These are phyloP conservation scores for Cartodere bifasciata DNA, from an alignment of 2,888 invertebrate species.

Conservation along the genomic window DNA sequence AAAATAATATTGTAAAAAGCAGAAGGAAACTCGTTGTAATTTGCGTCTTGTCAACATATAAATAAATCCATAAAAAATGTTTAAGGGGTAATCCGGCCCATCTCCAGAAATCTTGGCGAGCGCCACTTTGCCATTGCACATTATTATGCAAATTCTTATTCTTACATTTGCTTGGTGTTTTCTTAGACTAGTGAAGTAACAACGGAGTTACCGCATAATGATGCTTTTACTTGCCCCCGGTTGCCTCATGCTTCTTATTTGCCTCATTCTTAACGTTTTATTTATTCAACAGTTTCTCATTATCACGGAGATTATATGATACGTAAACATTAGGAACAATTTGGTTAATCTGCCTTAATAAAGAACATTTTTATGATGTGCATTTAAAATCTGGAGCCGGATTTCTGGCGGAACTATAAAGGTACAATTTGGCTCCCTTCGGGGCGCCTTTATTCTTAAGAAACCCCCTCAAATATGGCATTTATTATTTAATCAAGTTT, in stretches of 20 bases:
- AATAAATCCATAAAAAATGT: no score
- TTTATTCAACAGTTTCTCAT: constrained; percentile 23
- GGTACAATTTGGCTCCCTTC: no score
- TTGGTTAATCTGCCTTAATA: no score
- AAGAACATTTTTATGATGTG: no score
- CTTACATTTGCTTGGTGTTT: constrained; percentile 34
- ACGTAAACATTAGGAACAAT: constrained; percentile 16
- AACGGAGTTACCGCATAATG: constrained; percentile 25
- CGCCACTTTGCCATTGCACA: constrained; percentile 30
- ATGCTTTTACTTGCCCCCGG: constrained; percentile 22
- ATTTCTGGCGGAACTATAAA: no score
- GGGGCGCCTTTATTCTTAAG: no score
- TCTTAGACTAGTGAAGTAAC: constrained; percentile 31
- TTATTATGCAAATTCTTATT: constrained; percentile 36
- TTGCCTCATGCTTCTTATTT: constrained; percentile 12
- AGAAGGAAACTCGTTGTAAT: no score
- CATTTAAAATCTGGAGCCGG: no score
- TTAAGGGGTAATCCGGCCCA: constrained; percentile 27
- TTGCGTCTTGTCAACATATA: no score
- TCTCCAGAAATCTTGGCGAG: constrained; percentile 23
- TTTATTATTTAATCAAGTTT: no score
- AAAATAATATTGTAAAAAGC: no score
- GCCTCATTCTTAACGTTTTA: constrained; percentile 16
- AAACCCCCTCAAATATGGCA: no score
- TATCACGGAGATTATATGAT: constrained; percentile 23